Base-by-base conservation (phyloP, 1,140 invertebrate species). In the Drosophila virilis region DNA sequence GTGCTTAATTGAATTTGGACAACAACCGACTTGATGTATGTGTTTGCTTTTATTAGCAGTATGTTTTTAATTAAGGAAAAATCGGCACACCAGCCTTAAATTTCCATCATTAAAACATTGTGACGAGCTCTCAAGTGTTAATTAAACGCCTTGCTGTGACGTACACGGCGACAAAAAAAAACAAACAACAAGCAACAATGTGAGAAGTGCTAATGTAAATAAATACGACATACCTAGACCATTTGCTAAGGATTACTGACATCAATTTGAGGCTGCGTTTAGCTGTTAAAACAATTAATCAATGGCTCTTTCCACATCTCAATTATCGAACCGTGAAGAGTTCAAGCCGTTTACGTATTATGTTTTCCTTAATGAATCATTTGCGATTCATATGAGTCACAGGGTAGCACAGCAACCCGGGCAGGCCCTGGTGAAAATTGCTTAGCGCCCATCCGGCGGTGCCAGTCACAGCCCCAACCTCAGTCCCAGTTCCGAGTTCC, bases 1-100 rank as follows among this genome's bases (percentile, higher is more conserved):
- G 13, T 33, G 9, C n/a, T 12, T 8, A 51, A 51, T 35, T 35
- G 6, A 22, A 40, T 22, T 40, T 55, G 13, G 35, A 0, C 17
- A 45, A 37, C 7, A 15, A 35, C 1, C 54, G 28, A 13, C 7
- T 12, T 38, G n/a, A 57, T 57, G 28, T 10, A 6, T 37, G 42
- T 13, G 50, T 48, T 37, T 17, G 17, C 17, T 17, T 28, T 51
- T 68, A 68, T 9, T 43, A 35, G 37, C 38, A 22, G 42, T 35
- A 50, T 68, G 71, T 54, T 61, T 69, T 74, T 42, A 61, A 74
- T 74, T 74, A 74, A 69, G 43, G 6, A n/a, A 17, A 73, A 60
- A 60, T 54, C 50, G 48, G 50, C 64, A 68, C 48, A 68, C 5
- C 40, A 40, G 22, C 13, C 33, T 40, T 59, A 48, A 74, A 69